Percentiles rank a stretch among this genome's conserved stretches.
Evolutionary conservation across 2,888 invertebrate genomes (phyloP).

Genomic region (Gibbula magus): DNA sequence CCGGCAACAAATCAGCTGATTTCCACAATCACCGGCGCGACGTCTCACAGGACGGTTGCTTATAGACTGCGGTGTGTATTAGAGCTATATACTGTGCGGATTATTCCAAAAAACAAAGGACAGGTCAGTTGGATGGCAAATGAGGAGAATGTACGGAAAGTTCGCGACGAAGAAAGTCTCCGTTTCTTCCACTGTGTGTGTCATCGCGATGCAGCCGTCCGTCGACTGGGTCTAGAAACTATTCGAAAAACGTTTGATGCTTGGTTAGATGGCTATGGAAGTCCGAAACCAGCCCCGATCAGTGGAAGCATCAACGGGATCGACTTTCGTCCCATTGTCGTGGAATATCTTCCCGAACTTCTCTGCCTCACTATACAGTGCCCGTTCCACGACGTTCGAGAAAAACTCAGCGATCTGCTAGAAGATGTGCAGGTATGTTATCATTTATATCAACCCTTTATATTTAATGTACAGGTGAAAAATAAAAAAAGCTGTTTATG

Average conservation of each 20-base stretch:
- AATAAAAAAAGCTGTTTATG: too few species aligned
- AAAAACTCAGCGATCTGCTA: constrained; percentile 79
- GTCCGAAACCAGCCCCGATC: constrained; percentile 34
- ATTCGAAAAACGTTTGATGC: constrained; percentile 44
- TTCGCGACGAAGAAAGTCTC: constrained; percentile 41
- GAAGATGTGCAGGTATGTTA: constrained; percentile 78
- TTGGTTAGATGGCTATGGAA: constrained; percentile 56
- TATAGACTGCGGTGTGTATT: too few species aligned
- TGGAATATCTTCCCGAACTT: constrained; percentile 78
- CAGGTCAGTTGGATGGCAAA: constrained; percentile 37
- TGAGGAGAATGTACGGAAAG: neutral
- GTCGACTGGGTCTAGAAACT: constrained; percentile 42
- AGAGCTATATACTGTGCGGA: too few species aligned
- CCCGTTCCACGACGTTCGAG: constrained; percentile 80
- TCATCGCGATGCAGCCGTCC: constrained; percentile 38
- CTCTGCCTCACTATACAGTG: constrained; percentile 79
- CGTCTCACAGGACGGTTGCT: too few species aligned
- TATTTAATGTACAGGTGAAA: too few species aligned
- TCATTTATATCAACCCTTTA: too few species aligned
- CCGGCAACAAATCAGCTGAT: too few species aligned
- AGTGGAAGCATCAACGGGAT: constrained; percentile 27
- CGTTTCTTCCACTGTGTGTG: constrained; percentile 46
- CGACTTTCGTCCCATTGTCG: constrained; percentile 77
- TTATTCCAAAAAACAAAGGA: too few species aligned
- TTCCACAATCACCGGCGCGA: too few species aligned